Conservation (phyloP, 2,888 invertebrate species). For the Archips crataeganus region DNA sequence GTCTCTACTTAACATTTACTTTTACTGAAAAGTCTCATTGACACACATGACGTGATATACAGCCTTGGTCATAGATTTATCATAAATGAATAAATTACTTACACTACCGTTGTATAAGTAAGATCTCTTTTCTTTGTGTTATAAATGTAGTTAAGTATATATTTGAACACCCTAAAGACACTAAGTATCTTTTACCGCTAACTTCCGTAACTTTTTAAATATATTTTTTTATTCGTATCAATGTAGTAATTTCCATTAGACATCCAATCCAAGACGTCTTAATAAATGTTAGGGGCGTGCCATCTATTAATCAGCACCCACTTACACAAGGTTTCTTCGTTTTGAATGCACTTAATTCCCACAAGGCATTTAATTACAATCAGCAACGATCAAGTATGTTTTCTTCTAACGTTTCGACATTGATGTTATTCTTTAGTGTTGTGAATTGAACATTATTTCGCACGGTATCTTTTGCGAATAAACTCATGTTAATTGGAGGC, state of each 20-base stretch:
- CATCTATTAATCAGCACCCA: constrained; percentile 55
- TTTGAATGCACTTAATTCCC: constrained; percentile 72
- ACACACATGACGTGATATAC: constrained; percentile 57
- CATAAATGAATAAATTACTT: constrained; percentile 61
- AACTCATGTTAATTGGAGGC: constrained; percentile 28
- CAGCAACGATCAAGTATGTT: constrained; percentile 68
- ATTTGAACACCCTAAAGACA: neutral
- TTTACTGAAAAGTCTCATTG: constrained; percentile 44
- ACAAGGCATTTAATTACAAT: constrained; percentile 74
- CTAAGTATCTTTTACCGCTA: neutral
- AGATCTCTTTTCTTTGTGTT: constrained; percentile 15
- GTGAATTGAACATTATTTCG: constrained; percentile 45
- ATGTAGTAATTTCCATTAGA: neutral
- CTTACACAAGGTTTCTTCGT: constrained; percentile 72
- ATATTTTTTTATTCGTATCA: neutral
- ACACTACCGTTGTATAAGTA: constrained; percentile 4
- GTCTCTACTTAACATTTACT: neutral
- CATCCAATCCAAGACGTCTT: neutral
- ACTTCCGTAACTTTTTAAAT: neutral
- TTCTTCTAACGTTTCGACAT: constrained; percentile 68
- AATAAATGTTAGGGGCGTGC: constrained; percentile 48
- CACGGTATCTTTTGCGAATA: constrained; percentile 45
- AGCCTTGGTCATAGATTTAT: constrained; percentile 62
- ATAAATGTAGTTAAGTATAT: constrained; percentile 7
- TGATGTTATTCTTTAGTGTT: constrained; percentile 52